These are phyloP conservation scores for Brachypteracias leptosomus DNA, from an alignment of 2,113 vertebrate genomes.

Conservation along the genomic window DNA sequence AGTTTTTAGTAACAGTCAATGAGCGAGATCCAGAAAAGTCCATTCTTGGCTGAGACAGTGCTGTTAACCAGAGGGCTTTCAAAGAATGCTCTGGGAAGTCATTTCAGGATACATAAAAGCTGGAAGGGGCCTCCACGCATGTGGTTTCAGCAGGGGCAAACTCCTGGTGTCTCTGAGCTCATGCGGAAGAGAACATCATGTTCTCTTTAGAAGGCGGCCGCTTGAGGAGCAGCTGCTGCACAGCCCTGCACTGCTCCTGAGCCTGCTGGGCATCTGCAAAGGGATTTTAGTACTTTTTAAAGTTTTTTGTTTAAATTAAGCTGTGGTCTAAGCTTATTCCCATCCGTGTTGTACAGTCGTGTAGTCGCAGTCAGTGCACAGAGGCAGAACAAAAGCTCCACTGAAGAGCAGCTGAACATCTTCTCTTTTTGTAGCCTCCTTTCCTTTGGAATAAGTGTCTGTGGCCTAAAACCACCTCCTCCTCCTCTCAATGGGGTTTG, in stretches of 20 bases:
- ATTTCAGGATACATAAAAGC: conserved; percentile 30
- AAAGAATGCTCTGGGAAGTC: not conserved
- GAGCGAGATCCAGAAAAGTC: not conserved
- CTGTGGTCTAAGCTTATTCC: not conserved
- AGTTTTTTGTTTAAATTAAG: not conserved
- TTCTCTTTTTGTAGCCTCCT: not conserved
- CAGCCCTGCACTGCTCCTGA: not conserved
- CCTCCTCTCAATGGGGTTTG: not conserved
- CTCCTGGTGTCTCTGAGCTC: not conserved
- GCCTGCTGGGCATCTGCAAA: conserved; percentile 4
- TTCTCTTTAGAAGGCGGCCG: not conserved
- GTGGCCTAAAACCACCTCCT: not conserved
- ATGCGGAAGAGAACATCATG: conserved; percentile 5
- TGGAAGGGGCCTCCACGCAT: not conserved
- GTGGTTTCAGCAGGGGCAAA: conserved; percentile 25
- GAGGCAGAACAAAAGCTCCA: not conserved
- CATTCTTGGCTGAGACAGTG: not conserved
- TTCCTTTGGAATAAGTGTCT: not conserved
- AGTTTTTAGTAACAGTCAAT: not conserved
- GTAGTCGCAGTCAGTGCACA: not conserved
- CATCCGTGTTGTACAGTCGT: not conserved
- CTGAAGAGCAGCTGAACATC: not conserved
- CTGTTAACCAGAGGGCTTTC: not conserved
- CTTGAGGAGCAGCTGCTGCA: conserved; percentile 5
- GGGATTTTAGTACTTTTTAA: not conserved